Evolutionary conservation across 2,888 invertebrate species (phyloP).

Genomic region (Drosophila koepferae): DNA sequence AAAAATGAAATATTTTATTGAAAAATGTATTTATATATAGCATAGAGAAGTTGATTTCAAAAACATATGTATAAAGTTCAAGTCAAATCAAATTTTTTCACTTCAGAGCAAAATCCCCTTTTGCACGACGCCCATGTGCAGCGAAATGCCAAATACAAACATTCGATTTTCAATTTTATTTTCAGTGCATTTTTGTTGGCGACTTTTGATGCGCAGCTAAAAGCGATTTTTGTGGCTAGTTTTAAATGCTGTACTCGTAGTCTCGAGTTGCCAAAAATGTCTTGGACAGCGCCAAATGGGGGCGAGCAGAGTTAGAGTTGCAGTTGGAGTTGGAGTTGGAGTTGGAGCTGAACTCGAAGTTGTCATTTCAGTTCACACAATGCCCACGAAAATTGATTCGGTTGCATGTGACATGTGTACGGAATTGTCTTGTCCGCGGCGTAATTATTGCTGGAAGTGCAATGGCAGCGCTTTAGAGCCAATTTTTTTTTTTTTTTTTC

Average conservation of each 20-base stretch:
- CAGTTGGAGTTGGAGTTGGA: slow-evolving; percentile 12
- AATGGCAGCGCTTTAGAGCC: slow-evolving; percentile 34
- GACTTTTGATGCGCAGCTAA: slow-evolving; percentile 65
- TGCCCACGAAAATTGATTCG: slow-evolving; percentile 82
- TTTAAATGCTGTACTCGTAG: slow-evolving; percentile 68
- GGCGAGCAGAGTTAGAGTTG: slow-evolving; percentile 1
- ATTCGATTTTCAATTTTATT: slow-evolving; percentile 46
- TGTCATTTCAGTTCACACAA: slow-evolving; percentile 72
- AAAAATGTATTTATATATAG: no score
- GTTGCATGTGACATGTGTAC: slow-evolving; percentile 84
- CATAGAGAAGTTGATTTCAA: no score
- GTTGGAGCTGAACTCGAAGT: slow-evolving; percentile 29
- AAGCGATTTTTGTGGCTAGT: slow-evolving; percentile 46
- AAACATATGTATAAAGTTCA: no score
- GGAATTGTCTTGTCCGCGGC: slow-evolving; percentile 60
- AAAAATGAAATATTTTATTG: no score
- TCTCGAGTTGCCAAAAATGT: slow-evolving; percentile 26
- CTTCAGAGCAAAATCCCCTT: background rate
- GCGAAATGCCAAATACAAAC: slow-evolving; percentile 2
- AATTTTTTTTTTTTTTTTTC: slow-evolving; percentile 34
- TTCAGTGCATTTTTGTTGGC: slow-evolving; percentile 32
- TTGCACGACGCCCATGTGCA: slow-evolving; percentile 16
- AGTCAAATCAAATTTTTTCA: no score
- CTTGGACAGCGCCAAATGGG: slow-evolving; percentile 17
- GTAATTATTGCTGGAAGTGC: slow-evolving; percentile 65